These are phyloP conservation scores for Zaprionus camerounensis DNA, from an alignment of 1,140 invertebrate genomes.

Conservation along the genomic window DNA sequence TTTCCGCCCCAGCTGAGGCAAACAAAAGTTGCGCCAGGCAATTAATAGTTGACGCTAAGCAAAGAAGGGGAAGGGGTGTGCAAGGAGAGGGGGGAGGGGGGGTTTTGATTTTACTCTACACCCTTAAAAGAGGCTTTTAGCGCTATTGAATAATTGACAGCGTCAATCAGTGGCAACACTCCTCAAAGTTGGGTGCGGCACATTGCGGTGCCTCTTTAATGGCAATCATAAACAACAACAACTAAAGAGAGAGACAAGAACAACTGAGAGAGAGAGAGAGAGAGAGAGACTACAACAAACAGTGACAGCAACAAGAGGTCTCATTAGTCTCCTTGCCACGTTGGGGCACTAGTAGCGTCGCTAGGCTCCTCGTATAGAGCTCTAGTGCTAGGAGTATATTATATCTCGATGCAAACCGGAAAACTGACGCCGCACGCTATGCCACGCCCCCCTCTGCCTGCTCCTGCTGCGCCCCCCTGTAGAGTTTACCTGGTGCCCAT, in stretches of 20 bases:
- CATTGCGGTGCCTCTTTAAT: constrained; percentile 21
- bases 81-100: too few species aligned
- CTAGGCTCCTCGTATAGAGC: background rate
- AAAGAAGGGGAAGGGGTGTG: too few species aligned
- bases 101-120: background rate
- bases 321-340: constrained; percentile 38
- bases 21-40: background rate
- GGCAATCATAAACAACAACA: constrained; percentile 29
- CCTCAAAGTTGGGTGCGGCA: constrained; percentile 1
- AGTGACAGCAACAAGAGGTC: constrained; percentile 13
- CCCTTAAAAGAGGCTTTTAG: constrained; percentile 24
- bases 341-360: background rate
- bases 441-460: background rate
- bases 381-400: background rate
- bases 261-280: background rate
- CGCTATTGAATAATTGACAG: constrained; percentile 43
- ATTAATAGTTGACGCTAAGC: constrained; percentile 14
- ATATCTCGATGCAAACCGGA: constrained; percentile 27
- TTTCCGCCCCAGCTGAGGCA: constrained; percentile 1
- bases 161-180: constrained; percentile 29
- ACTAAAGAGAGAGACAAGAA: background rate
- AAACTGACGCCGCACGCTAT: constrained; percentile 37
- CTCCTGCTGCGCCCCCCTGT: background rate
- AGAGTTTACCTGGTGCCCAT: background rate
- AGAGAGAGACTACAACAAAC: background rate